Evolutionary conservation across 2,888 invertebrate species (phyloP).

Genomic region (Sicus ferrugineus): DNA sequence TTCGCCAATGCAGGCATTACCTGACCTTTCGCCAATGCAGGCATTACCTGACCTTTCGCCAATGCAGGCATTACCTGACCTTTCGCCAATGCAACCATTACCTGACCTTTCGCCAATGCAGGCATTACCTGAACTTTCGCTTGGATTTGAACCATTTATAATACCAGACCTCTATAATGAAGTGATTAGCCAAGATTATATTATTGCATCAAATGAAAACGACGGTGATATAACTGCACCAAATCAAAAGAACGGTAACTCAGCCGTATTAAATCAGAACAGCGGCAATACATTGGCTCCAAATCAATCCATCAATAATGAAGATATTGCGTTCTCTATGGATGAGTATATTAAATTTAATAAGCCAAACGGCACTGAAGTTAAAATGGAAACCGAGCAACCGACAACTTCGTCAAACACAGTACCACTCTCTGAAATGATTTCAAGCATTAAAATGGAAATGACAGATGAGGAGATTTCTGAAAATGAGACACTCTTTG

Average conservation of each 20-base stretch:
- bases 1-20: no score
- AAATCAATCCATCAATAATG: slow-evolving; percentile 6
- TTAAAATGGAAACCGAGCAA: slow-evolving; percentile 20
- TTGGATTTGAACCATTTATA: slow-evolving; percentile 49
- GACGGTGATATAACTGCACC: slow-evolving; percentile 7
- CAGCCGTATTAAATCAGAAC: background rate
- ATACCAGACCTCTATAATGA: slow-evolving; percentile 42
- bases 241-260: no score
- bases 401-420: background rate
- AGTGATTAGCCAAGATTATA: background rate
- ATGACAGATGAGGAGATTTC: slow-evolving; percentile 42
- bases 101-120: no score
- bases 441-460: slow-evolving; percentile 43
- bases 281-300: background rate
- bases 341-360: slow-evolving; percentile 50
- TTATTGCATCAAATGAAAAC: slow-evolving; percentile 12
- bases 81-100: no score
- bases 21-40: no score
- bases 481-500: slow-evolving; percentile 49
- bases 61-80: no score
- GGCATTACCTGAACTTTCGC: no score
- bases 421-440: slow-evolving; percentile 36
- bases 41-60: no score
- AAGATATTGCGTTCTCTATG: slow-evolving; percentile 46
- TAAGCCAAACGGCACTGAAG: slow-evolving; percentile 16